phyloP scores from a whole-genome alignment of 2,797 vertebrate species.

The Parauchenoglanis ngamensis region DNA sequence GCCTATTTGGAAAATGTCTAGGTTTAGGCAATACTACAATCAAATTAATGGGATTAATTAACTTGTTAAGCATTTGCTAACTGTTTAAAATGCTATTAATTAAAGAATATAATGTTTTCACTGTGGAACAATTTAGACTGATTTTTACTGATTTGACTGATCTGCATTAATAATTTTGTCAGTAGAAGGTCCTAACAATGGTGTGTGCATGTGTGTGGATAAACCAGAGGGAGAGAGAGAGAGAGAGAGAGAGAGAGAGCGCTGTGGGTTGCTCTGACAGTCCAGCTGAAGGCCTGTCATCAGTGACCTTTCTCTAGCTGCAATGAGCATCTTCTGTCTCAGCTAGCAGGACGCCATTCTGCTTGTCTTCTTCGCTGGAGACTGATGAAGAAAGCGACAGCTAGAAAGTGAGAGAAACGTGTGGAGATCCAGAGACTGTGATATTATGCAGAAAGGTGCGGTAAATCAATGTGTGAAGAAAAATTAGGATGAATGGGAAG shows the following conservation, averaged over 20 bases:
- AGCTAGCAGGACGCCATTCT: constrained; percentile 40
- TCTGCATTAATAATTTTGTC: neutral
- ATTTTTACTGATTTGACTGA: neutral
- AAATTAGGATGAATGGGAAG: constrained; percentile 20
- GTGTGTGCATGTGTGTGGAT: constrained; percentile 2
- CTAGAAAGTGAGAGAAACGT: constrained; percentile 36
- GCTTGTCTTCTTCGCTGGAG: constrained; percentile 9
- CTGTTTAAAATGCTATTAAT: neutral
- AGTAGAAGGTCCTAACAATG: neutral
- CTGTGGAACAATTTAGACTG: neutral
- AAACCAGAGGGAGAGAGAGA: neutral
- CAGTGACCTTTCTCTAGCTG: constrained; percentile 74
- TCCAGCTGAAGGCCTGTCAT: constrained; percentile 75
- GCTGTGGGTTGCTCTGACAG: constrained; percentile 64
- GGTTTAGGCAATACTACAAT: neutral
- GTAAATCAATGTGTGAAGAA: constrained; percentile 23
- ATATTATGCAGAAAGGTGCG: neutral
- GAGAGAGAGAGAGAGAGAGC: no score
- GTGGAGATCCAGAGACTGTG: constrained; percentile 5
- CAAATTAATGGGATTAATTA: neutral
- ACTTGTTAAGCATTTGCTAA: neutral
- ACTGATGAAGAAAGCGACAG: constrained; percentile 11
- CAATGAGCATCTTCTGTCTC: constrained; percentile 46
- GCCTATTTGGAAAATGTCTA: neutral
- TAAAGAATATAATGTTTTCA: neutral